Percentiles rank a stretch among this genome's conserved stretches.
phyloP scores from a whole-genome alignment of 2,888 invertebrate species.

The Heterodera filipjevi region DNA sequence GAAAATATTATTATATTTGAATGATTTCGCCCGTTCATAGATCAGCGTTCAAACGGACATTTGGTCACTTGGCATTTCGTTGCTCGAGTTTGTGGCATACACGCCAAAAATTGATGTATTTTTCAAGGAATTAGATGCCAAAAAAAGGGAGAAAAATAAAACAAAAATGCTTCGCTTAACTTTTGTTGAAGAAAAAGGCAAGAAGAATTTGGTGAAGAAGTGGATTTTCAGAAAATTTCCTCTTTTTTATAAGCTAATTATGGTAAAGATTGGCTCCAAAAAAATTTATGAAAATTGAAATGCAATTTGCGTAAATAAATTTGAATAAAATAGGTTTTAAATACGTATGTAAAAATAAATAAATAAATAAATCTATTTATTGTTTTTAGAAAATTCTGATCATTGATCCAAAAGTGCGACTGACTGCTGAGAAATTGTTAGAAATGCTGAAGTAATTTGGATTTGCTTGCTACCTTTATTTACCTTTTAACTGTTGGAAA shows the following conservation, averaged over 20 bases:
- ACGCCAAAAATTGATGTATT: not conserved
- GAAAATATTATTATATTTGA: too few relatives aligned
- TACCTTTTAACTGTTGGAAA: too few relatives aligned
- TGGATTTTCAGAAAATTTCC: not conserved
- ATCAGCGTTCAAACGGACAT: not conserved
- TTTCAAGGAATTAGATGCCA: not conserved
- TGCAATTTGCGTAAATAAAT: not conserved
- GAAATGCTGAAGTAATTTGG: too few relatives aligned
- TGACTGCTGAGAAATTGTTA: not conserved
- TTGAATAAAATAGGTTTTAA: not conserved
- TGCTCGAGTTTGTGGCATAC: not conserved
- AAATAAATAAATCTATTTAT: not conserved
- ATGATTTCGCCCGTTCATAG: too few relatives aligned
- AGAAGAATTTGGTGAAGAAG: not conserved
- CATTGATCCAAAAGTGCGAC: not conserved
- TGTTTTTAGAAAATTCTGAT: not conserved
- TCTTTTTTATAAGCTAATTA: not conserved
- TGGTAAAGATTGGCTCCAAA: too few relatives aligned
- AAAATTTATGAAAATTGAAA: not conserved
- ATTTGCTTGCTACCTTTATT: too few relatives aligned
- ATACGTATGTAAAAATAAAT: not conserved
- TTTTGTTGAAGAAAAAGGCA: not conserved
- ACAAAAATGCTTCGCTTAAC: not conserved
- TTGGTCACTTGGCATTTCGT: constrained; percentile 4
- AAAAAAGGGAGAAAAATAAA: not conserved